phyloP scores from a whole-genome alignment of 1,140 invertebrate genomes.

The Micrasema minimum region DNA sequence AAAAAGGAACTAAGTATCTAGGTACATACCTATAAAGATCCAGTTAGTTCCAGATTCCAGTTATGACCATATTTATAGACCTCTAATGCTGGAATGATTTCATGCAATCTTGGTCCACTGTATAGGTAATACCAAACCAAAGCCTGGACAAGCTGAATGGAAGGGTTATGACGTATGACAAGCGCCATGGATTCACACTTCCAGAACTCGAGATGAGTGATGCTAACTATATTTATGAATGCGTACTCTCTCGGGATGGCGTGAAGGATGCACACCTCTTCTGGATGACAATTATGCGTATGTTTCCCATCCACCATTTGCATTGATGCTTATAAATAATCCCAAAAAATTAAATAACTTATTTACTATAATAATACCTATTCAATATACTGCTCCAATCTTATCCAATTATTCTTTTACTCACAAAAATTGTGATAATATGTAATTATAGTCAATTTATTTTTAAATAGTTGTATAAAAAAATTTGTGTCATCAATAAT shows the following conservation, averaged over 20 bases:
- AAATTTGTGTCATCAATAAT: too few relatives aligned
- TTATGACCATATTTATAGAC: too few relatives aligned
- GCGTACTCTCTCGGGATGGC: slow-evolving; percentile 23
- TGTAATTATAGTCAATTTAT: too few relatives aligned
- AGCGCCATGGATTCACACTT: slow-evolving; percentile 38
- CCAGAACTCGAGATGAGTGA: slow-evolving; percentile 35
- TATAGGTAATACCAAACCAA: slow-evolving; percentile 24
- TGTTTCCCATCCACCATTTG: slow-evolving; percentile 40
- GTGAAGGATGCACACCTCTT: background rate
- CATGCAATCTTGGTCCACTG: slow-evolving; percentile 21
- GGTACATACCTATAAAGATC: too few relatives aligned
- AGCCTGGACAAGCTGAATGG: slow-evolving; percentile 11
- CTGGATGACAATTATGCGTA: slow-evolving; percentile 40
- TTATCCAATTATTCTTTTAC: background rate
- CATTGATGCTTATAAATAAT: slow-evolving; percentile 13
- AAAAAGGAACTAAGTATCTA: too few relatives aligned
- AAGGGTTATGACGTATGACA: slow-evolving; percentile 42
- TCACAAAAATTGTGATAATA: background rate
- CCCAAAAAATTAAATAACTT: too few relatives aligned
- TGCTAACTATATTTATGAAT: slow-evolving; percentile 30
- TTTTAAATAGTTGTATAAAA: too few relatives aligned
- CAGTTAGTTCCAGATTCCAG: too few relatives aligned
- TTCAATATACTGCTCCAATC: background rate
- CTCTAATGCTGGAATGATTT: too few relatives aligned
- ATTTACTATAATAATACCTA: background rate